Base-by-base conservation (phyloP, 2,113 vertebrate species). In the Bettongia penicillata region DNA sequence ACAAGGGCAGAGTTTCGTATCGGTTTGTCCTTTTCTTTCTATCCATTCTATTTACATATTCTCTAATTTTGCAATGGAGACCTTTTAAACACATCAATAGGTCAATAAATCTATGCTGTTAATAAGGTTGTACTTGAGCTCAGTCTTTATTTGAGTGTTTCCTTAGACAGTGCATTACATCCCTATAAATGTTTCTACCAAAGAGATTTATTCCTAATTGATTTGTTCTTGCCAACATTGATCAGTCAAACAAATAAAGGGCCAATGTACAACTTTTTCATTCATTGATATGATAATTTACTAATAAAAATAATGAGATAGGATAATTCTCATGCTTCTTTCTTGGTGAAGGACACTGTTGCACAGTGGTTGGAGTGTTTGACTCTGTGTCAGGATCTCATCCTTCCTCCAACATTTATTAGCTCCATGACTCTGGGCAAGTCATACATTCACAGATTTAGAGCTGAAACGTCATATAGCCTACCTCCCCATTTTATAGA, bases 71-170 rank as follows among this genome's bases (percentile, higher is more conserved):
- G 96, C 92, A 98, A 93, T 93, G 95, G 95, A 98, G 97, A 98
- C 98, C 96, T 98, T 98, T 98, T 96, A 98, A 98, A 97, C 53
- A 52, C 98, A 98, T 98, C 94, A 0, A 97, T 98, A 96, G 94
- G 91, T 98, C 98, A 98, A 98, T 98, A 98, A 98, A 98, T 98
- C 97, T 90, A 98, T 98, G 93, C 90, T 96, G 97, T 98, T 98
- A 98, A 98, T 97, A 96, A 95, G 97, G 95, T 97, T 90, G 96
- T 98, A 97, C 97, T 98, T 98, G 98, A 97, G 93, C 93, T 94
- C 53, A 95, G 95, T 97, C 97, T 98, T 98, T 98, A 96, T 97
- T 94, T 94, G 95, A 97, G 16, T 0, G 1, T 98, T 98, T 97
- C 95, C 95, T 98, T 98, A 96, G 95, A 96, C 95, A 94, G 68